Conservation (phyloP, 30 jellyfish, hydroid and myxozoan species). For the Aurelia coerulea region DNA sequence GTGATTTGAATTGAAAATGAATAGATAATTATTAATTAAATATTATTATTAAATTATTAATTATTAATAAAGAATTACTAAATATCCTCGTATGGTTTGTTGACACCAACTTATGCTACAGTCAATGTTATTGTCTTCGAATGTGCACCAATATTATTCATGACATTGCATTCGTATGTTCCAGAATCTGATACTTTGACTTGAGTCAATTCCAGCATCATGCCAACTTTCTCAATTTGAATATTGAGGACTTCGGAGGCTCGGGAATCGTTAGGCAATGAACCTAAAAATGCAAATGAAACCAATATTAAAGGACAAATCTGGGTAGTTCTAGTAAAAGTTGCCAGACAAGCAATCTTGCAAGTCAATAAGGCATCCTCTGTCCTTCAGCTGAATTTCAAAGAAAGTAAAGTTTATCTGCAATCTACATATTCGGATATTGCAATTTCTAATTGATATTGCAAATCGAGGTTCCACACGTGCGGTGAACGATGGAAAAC, state of each 20-base stretch:
- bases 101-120: conserved; percentile 1
- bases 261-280: conserved; percentile 26
- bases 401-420: too few species aligned
- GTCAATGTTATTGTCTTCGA: conserved; percentile 18
- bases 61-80: too few species aligned
- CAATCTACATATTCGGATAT: too few species aligned
- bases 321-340: too few species aligned
- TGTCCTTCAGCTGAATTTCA: too few species aligned
- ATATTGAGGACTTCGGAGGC: conserved; percentile 25
- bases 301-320: neutral
- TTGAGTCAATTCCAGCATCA: conserved; percentile 39
- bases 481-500: too few species aligned
- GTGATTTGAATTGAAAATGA: neutral
- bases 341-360: too few species aligned
- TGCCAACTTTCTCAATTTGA: conserved; percentile 45
- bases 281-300: conserved; percentile 14
- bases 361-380: too few species aligned
- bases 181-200: conserved; percentile 40
- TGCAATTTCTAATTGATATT: too few species aligned
- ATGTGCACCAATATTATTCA: conserved; percentile 35
- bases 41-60: too few species aligned
- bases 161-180: conserved; percentile 39
- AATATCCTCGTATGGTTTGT: too few species aligned
- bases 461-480: too few species aligned
- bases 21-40: neutral